Evolutionary conservation across 1,140 invertebrate species (phyloP), one percentile per base, ranked within the genome.

Genomic region (Ericerus pela): DNA sequence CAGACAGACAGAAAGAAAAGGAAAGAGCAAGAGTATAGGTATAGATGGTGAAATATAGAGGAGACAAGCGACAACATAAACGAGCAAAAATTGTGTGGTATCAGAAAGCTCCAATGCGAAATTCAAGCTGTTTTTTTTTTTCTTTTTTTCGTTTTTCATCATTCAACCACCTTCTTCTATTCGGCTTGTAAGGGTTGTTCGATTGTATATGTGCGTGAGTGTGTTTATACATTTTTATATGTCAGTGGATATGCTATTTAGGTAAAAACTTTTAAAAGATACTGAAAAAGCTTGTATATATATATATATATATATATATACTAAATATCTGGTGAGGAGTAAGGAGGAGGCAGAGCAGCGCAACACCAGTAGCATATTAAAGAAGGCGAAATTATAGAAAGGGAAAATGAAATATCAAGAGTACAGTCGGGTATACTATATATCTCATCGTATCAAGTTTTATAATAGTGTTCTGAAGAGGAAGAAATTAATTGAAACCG

Each of bases 211-310:
- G n/a, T n/a, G n/a, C n/a, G n/a, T n/a, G n/a, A n/a, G n/a, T n/a
- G n/a, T n/a, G n/a, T n/a, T n/a, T n/a, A n/a, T n/a, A n/a, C n/a
- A n/a, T n/a, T n/a, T n/a, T n/a, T n/a, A n/a, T n/a, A n/a, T n/a
- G 41, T 24, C 16, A 18, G 20, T 12, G 20, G 41, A 10, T 24
- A 33, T 24, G 41, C 20, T 24, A 47, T 47, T 47, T 47, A 20
- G 41, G 41, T 47, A 47, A 47, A n/a, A 47, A 47, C 41, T 47
- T 47, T 47, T 24, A 47, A 47, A 47, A 47, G 41, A 47, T 47
- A 47, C 41, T 18, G 26, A 47, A 47, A 47, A n/a, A n/a, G n/a
- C n/a, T n/a, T n/a, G n/a, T n/a, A n/a, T n/a, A n/a, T n/a, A n/a
- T n/a, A n/a, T n/a, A n/a, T n/a, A n/a, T n/a, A n/a, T n/a, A n/a